Percentiles rank a stretch among this genome's conserved stretches.
Evolutionary conservation across 2,888 invertebrate genomes (phyloP).

Genomic region (Nineta flava): DNA sequence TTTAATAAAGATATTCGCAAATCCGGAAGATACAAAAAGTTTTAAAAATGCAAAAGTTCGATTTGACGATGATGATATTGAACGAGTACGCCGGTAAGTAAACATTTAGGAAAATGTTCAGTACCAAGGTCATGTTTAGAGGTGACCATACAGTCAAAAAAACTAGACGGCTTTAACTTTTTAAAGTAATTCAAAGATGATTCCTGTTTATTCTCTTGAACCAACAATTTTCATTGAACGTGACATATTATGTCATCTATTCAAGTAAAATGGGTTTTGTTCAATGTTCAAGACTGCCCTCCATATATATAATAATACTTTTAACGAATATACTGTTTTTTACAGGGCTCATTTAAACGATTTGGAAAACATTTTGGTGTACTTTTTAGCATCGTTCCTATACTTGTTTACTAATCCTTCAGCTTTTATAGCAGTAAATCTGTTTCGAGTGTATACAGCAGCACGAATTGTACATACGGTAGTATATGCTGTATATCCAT

Average conservation of each 20-base stretch:
- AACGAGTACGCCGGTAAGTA: slow-evolving; percentile 30
- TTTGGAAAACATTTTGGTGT: slow-evolving; percentile 53
- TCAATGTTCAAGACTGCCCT: no score
- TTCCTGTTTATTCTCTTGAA: no score
- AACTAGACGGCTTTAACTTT: no score
- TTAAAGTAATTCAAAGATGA: no score
- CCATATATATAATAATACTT: no score
- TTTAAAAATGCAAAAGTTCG: slow-evolving; percentile 20
- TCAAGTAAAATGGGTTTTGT: no score
- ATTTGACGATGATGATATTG: slow-evolving; percentile 29
- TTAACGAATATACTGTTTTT: slow-evolving; percentile 4
- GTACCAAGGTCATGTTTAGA: no score
- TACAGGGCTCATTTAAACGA: slow-evolving; percentile 54
- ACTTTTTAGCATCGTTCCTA: slow-evolving; percentile 40
- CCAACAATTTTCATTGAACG: no score
- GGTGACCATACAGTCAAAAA: no score
- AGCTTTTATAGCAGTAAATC: slow-evolving; percentile 29
- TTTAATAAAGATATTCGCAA: slow-evolving; percentile 32
- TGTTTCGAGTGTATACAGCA: slow-evolving; percentile 39
- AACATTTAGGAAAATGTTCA: not conserved
- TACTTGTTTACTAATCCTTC: slow-evolving; percentile 44
- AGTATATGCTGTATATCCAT: slow-evolving; percentile 41
- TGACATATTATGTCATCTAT: no score
- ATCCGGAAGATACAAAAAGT: slow-evolving; percentile 32
- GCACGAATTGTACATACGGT: slow-evolving; percentile 43